phyloP scores from a whole-genome alignment of 92 coral and sea anemone genomes.

The Heteractis magnifica region DNA sequence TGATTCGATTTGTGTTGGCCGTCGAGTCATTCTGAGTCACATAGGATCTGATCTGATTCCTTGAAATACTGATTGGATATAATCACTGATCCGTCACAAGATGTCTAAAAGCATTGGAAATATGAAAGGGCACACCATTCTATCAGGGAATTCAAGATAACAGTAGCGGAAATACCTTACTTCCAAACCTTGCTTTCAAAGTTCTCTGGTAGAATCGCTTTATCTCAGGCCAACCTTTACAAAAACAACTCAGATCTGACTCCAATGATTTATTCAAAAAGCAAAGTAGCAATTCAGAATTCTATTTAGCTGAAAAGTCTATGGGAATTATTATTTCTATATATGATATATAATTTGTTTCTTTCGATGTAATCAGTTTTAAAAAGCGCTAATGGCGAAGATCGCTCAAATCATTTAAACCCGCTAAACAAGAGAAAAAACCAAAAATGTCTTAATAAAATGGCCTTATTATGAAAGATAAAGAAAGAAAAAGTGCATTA shows the following conservation, averaged over 20 bases:
- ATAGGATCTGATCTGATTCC: not conserved
- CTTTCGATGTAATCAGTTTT: constrained; percentile 1
- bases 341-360: not conserved
- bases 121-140: constrained; percentile 2
- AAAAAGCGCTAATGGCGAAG: constrained; percentile 19
- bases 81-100: constrained; percentile 19
- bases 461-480: constrained; percentile 21
- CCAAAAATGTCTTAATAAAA: constrained; percentile 40
- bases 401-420: constrained; percentile 13
- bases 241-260: constrained; percentile 16
- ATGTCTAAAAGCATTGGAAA: constrained; percentile 32
- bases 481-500: constrained; percentile 27
- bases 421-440: constrained; percentile 19
- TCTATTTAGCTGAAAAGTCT: not conserved
- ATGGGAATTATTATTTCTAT: not conserved
- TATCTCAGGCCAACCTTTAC: not conserved
- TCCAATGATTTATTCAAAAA: constrained; percentile 23
- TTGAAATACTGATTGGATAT: constrained; percentile 20
- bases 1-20: not conserved
- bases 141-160: not conserved
- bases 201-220: not conserved
- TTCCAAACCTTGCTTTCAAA: constrained; percentile 11
- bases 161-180: constrained; percentile 13
- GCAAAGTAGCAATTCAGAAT: not conserved
- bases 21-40: constrained; percentile 22